Evolutionary conservation across 2,888 invertebrate species (phyloP).

Genomic region (Polyommatus iphigenia): DNA sequence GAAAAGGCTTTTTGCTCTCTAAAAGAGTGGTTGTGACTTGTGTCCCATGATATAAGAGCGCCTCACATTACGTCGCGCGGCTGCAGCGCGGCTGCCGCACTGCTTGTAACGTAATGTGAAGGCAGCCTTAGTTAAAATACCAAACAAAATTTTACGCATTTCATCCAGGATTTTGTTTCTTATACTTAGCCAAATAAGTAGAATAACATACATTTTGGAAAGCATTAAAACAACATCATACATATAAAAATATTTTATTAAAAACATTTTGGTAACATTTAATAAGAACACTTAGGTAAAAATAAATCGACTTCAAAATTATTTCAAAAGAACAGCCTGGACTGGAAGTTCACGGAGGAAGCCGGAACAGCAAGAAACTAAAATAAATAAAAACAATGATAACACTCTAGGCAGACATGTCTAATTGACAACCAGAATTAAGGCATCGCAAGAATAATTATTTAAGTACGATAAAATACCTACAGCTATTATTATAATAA

Average conservation of each 20-base stretch:
- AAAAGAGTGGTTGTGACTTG: too few species aligned
- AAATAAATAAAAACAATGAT: constrained; percentile 78
- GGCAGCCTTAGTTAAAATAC: too few species aligned
- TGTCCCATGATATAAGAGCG: too few species aligned
- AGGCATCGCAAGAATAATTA: constrained; percentile 82
- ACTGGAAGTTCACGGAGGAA: constrained; percentile 80
- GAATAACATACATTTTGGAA: neutral
- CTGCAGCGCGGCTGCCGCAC: too few species aligned
- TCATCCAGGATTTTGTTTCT: neutral
- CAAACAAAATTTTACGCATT: too few species aligned
- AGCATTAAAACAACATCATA: constrained; percentile 52
- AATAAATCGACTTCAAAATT: constrained; percentile 81
- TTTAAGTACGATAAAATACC: constrained; percentile 81
- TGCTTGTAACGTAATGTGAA: too few species aligned
- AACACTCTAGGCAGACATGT: constrained; percentile 80
- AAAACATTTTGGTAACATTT: constrained; percentile 83
- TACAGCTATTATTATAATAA: constrained; percentile 80
- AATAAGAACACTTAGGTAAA: constrained; percentile 83
- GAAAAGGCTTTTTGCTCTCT: neutral
- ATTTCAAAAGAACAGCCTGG: constrained; percentile 81
- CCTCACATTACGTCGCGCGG: too few species aligned
- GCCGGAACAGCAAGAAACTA: constrained; percentile 78
- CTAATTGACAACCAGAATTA: constrained; percentile 82
- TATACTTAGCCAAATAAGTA: neutral
- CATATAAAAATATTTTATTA: constrained; percentile 83